phyloP scores from a whole-genome alignment of 53 echinoderm and acorn worm genomes.

The Paracentrotus lividus region DNA sequence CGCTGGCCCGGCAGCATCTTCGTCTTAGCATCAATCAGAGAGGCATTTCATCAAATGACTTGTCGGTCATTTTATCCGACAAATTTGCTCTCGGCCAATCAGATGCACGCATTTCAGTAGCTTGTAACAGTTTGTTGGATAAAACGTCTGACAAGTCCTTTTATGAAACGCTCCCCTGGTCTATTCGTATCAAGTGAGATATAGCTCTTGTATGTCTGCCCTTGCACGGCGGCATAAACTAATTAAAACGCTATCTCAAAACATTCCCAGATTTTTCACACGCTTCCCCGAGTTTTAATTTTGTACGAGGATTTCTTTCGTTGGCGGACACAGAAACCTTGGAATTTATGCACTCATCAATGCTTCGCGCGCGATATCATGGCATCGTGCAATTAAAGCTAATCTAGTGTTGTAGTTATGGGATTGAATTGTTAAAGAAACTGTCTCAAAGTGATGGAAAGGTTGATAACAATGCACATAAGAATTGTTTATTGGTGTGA shows the following conservation, averaged over 20 bases:
- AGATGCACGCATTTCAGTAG: too few relatives aligned
- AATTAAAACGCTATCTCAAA: slow-evolving; percentile 47
- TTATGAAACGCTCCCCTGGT: too few relatives aligned
- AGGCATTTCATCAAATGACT: too few relatives aligned
- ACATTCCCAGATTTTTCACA: slow-evolving; percentile 30
- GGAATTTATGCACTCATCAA: background rate
- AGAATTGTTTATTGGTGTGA: too few relatives aligned
- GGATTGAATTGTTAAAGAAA: too few relatives aligned
- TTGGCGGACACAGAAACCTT: background rate
- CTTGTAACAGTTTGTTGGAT: too few relatives aligned
- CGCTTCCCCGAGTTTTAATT: slow-evolving; percentile 36
- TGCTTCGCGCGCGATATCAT: background rate
- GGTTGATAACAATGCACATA: too few relatives aligned
- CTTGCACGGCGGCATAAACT: slow-evolving; percentile 47
- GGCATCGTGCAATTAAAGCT: background rate
- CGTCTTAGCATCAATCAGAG: slow-evolving; percentile 8
- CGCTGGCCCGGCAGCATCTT: background rate
- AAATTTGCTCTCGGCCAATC: too few relatives aligned
- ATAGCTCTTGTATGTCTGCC: slow-evolving; percentile 20
- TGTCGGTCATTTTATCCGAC: too few relatives aligned
- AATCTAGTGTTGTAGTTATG: background rate
- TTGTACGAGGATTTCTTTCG: background rate
- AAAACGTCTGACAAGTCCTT: too few relatives aligned
- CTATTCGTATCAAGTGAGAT: background rate
- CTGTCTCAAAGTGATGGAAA: too few relatives aligned